Conservation (phyloP, 1,140 invertebrate genomes). For the Achatina immaculata region DNA sequence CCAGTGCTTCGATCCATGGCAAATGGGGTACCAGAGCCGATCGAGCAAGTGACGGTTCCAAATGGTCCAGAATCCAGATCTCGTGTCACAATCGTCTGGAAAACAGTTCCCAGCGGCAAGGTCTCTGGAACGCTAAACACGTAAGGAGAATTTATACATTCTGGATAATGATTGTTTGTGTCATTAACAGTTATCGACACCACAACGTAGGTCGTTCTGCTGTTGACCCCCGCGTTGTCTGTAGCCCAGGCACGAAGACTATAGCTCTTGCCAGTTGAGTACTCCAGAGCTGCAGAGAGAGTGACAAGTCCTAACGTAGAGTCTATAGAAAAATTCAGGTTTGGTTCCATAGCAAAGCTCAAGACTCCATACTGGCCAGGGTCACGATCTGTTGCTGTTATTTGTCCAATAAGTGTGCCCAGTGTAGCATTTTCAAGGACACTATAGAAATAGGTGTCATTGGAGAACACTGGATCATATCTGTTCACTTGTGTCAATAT, state of each 20-base stretch:
- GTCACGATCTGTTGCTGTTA: constrained; percentile 91
- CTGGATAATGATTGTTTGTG: constrained; percentile 1
- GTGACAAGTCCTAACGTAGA: neutral
- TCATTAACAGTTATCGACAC: neutral
- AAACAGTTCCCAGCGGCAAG: neutral
- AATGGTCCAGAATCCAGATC: constrained; percentile 13
- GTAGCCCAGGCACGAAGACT: neutral
- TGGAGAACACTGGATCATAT: constrained; percentile 56
- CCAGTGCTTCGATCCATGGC: constrained; percentile 17
- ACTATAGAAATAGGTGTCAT: constrained; percentile 49
- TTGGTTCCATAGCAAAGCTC: constrained; percentile 8
- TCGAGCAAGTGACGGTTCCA: neutral
- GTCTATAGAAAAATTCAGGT: neutral
- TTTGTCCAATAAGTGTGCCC: constrained; percentile 82
- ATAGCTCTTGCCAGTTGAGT: constrained; percentile 17
- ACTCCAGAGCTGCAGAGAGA: neutral
- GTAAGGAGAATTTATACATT: neutral
- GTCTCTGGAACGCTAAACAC: neutral
- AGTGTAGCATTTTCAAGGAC: constrained; percentile 80
- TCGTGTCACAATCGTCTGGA: neutral
- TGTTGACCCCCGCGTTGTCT: constrained; percentile 2
- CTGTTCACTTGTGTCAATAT: constrained; percentile 40
- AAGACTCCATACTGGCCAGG: constrained; percentile 10
- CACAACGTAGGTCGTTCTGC: neutral
- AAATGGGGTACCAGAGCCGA: constrained; percentile 20